Base-by-base conservation (phyloP, 2,113 vertebrate genomes). In the Hemicordylus capensis region DNA sequence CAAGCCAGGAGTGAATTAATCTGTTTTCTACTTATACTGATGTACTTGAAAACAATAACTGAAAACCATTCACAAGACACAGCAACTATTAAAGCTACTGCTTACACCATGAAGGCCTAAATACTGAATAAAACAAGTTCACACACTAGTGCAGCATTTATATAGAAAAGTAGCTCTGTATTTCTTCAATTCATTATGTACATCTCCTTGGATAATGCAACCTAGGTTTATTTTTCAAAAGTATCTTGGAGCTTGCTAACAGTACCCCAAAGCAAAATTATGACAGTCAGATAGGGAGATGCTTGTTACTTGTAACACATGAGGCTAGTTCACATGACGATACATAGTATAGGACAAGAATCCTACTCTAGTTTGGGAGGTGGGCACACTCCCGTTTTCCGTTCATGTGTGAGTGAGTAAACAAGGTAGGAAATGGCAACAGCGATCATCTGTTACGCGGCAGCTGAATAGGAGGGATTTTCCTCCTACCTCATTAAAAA, bases 11-110 rank as follows among this genome's bases (percentile, higher is more conserved):
- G 82, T 12, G 10, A 85, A 44, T 26, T 72, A 63, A 4, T 86
- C 39, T 70, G n/a, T 7, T 89, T 91, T 59, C 77, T 87, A 70
- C 0, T 72, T 76, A 37, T 14, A n/a, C n/a, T 84, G 85, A 84
- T 88, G 80, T 87, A 51, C 48, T 7, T 87, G 51, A 0, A 0
- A 85, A 51, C 84, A 86, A 82, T 70, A 89, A 54, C 8, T 44
- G 22, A 15, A 2, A 26, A 31, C 26, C 7, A 19, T 63, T 31
- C 3, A 9, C 22, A 17, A 17, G 9, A 39, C 48, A 67, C 11
- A 80, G 78, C 11, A 80, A 34, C 20, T 37, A 20, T 31, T 22
- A 66, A 66, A n/a, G 15, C 2, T 31, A 20, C 19, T 31, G 11
- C 64, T 28, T 54, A 37, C 28, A 19, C 26, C 54, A 72, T 73